These are phyloP conservation scores for Tetragonisca angustula DNA, from an alignment of 2,888 invertebrate genomes.

Conservation along the genomic window DNA sequence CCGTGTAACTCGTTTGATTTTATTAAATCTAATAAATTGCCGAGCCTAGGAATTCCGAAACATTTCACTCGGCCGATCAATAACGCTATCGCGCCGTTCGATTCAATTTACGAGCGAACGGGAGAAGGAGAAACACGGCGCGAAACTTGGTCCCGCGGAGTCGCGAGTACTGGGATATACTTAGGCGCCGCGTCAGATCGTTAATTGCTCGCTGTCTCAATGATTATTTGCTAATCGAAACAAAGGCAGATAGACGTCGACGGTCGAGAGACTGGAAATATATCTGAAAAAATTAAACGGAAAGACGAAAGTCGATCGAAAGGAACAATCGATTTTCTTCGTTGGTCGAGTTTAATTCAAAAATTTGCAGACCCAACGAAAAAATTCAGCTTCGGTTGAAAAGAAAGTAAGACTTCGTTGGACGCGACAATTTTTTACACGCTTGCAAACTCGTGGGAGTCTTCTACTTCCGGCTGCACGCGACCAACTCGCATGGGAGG, in stretches of 20 bases:
- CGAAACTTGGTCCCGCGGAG: background rate
- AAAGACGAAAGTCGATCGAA: background rate
- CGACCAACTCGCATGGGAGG: background rate
- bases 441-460: constrained; percentile 18
- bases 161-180: background rate
- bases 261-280: background rate
- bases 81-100: constrained; percentile 38
- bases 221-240: constrained; percentile 12
- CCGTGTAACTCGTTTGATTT: constrained; percentile 77
- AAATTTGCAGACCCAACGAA: no score
- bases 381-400: background rate
- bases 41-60: constrained; percentile 49
- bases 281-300: background rate
- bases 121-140: constrained; percentile 6
- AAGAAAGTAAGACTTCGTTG: background rate
- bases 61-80: constrained; percentile 56
- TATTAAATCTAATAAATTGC: constrained; percentile 81
- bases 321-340: no score
- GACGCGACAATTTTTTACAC: constrained; percentile 17
- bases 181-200: background rate
- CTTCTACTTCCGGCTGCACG: constrained; percentile 27
- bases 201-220: constrained; percentile 7
- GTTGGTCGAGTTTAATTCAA: no score
- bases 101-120: constrained; percentile 22
- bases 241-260: background rate